Conservation (phyloP, 2,113 vertebrate genomes). For the Acanthisitta chloris region DNA sequence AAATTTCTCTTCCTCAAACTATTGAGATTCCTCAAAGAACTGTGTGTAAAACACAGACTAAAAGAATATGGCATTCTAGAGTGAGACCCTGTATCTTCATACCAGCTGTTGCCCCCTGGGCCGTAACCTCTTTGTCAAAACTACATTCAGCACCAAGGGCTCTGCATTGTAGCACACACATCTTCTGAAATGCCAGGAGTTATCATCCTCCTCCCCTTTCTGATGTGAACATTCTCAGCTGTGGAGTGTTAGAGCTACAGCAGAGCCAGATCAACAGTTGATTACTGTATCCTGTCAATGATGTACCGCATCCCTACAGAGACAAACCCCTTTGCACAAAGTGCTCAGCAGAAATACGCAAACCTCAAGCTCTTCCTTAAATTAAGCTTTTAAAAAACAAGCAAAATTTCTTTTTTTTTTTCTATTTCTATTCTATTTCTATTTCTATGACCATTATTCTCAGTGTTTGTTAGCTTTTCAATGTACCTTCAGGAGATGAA, state of each 20-base stretch:
- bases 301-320: not conserved
- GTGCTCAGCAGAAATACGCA: not conserved
- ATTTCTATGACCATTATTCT: not conserved
- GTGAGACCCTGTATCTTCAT: accelerated
- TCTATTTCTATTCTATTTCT: not conserved
- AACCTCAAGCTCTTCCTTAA: not conserved
- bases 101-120: not conserved
- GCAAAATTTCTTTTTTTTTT: not conserved
- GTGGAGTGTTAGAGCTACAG: not conserved
- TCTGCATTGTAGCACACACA: not conserved
- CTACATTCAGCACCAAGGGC: not conserved
- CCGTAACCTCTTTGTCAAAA: not conserved
- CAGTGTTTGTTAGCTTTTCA: not conserved
- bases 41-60: not conserved
- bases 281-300: not conserved
- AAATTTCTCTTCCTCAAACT: not conserved
- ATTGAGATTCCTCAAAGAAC: not conserved
- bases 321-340: not conserved
- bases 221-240: not conserved
- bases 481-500: not conserved
- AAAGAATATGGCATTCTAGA: not conserved
- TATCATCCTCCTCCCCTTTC: not conserved
- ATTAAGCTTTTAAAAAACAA: not conserved
- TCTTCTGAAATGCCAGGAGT: not conserved
- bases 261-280: not conserved